Base-by-base conservation (phyloP, 2,113 vertebrate genomes). In the Montifringilla adamsi region DNA sequence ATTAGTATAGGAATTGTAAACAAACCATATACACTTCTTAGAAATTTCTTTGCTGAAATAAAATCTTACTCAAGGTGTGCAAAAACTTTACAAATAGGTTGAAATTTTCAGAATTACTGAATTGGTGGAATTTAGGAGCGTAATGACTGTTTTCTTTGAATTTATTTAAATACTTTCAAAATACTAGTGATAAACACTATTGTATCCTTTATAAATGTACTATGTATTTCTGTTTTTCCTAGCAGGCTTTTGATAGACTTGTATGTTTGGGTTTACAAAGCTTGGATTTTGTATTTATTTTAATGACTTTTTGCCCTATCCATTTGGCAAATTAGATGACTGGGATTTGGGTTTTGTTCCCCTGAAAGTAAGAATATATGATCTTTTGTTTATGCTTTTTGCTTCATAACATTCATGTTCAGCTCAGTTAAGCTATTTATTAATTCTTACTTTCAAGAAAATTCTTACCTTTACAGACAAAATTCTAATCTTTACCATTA, bases 311-410 rank as follows among this genome's bases (percentile, higher is more conserved):
- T 60, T 69, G 2, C 23, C 53, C 28, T 52, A 20, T 43, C 7
- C 0, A 28, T 78, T 77, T 52, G 74, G 13, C 26, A 90, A 82
- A 82, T 37, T 50, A 77, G 59, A 69, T 69, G 2, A 22, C 7
- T n/a, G 13, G 2, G 9, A 2, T 21, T 24, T 46, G 28, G 24
- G 24, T 41, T 11, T 5, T 44, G 5, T 11, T 28, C 7, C 10
- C 7, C 13, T 39, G 24, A 68, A 39, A 39, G 8, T 22, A 49
- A 49, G 35, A 35, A 49, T 77, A 69, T n/a, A 6, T 0, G 0
- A 33, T 63, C 2, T 49, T 55, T 39, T 52, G 1, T 44, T 82
- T 30, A 11, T 81, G 4, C 6, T 70, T 24, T 49, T 9, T 78
- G 37, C 6, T n/a, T 66, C 30, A 60, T 2, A 62, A 33, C 35